phyloP scores from a whole-genome alignment of 2,888 invertebrate genomes.

The Scaptomyza tumidula region DNA sequence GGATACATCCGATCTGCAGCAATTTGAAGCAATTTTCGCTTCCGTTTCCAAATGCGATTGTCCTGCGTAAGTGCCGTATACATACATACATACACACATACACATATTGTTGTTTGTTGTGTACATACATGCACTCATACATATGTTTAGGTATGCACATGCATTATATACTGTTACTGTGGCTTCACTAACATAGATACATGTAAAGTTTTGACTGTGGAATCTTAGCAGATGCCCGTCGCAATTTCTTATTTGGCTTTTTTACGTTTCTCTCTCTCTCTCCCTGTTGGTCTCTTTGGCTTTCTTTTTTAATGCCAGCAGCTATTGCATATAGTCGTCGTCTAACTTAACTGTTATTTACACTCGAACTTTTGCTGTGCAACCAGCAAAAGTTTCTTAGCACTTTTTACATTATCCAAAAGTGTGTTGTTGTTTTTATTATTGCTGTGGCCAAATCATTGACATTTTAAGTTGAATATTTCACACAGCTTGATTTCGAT shows the following conservation, averaged over 20 bases:
- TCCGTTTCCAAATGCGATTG: conserved; percentile 66
- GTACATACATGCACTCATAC: background rate
- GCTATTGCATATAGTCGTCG: conserved; percentile 30
- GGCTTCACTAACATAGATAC: background rate
- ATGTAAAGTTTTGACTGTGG: conserved; percentile 18
- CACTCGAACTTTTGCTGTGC: conserved; percentile 38
- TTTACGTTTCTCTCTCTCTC: conserved; percentile 9
- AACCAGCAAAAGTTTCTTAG: conserved; percentile 4
- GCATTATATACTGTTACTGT: conserved; percentile 10
- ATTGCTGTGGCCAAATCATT: conserved; percentile 32
- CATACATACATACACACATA: background rate
- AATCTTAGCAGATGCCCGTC: conserved; percentile 29
- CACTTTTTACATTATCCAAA: conserved; percentile 16
- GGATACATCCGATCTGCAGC: conserved; percentile 61
- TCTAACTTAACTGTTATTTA: conserved; percentile 59
- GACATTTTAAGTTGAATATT: conserved; percentile 37
- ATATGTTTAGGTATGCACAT: background rate
- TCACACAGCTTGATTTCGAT: background rate
- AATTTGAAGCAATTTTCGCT: conserved; percentile 66
- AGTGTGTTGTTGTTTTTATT: background rate
- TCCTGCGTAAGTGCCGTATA: conserved; percentile 49
- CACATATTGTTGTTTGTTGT: background rate
- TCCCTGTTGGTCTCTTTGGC: background rate
- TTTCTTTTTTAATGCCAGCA: conserved; percentile 12
- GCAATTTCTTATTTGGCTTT: conserved; percentile 17